Conservation (phyloP, 2,113 vertebrate species). For the Cochlearius cochlearius region DNA sequence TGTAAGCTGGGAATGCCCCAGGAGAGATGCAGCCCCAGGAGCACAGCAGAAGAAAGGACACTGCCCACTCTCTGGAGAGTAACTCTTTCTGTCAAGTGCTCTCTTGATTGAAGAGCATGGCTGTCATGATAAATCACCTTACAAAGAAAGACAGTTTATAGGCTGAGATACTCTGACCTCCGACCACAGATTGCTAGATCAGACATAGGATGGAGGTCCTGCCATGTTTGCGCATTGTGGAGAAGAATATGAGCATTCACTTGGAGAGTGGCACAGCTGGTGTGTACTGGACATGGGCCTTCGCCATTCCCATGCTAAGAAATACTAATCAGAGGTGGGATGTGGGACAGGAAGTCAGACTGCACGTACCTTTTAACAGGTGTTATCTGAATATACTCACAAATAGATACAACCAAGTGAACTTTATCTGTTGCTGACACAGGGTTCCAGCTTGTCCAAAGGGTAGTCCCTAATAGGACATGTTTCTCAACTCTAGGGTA, state of each 20-base stretch:
- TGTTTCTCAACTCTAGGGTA: neutral
- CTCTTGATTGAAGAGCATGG: neutral
- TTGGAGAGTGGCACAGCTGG: neutral
- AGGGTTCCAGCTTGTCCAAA: neutral
- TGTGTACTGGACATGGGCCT: neutral
- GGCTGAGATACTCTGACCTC: neutral
- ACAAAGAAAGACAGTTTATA: neutral
- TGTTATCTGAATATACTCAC: neutral
- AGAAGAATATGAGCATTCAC: neutral
- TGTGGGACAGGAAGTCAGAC: neutral
- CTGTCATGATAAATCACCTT: neutral
- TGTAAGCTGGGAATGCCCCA: neutral
- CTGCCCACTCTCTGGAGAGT: neutral
- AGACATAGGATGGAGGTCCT: neutral
- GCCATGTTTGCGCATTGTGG: neutral
- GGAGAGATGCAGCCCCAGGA: neutral
- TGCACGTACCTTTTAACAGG: neutral
- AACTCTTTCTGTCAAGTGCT: neutral
- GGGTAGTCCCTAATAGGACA: neutral
- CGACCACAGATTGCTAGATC: neutral
- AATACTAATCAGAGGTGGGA: neutral
- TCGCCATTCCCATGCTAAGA: neutral
- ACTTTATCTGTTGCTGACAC: neutral
- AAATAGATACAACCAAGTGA: neutral
- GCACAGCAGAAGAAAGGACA: neutral